Conservation (phyloP, 2,113 vertebrate species). For the Tachycineta bicolor region DNA sequence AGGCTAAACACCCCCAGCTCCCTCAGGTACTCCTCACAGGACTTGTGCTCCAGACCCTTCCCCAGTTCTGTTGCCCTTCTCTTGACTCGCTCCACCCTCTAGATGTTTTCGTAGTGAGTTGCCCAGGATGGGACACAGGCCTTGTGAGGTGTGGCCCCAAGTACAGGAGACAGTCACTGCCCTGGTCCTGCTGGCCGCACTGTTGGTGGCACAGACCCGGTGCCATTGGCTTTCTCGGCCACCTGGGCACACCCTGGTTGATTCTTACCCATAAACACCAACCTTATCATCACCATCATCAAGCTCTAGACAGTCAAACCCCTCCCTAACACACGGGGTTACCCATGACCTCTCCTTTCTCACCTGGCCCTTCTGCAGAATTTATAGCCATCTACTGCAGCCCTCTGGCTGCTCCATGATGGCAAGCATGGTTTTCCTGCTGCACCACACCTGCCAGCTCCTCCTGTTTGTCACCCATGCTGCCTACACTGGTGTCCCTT, state of each 20-base stretch:
- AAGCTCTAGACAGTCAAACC: neutral
- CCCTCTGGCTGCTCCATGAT: neutral
- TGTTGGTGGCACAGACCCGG: neutral
- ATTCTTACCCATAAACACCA: neutral
- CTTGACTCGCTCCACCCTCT: fast-evolving
- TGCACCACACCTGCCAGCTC: neutral
- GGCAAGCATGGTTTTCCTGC: neutral
- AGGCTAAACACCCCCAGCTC: neutral
- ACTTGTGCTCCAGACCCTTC: neutral
- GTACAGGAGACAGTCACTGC: neutral
- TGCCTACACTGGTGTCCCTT: neutral
- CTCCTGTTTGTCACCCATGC: neutral
- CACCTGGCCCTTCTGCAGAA: neutral
- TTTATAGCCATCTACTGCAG: neutral
- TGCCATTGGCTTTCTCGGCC: neutral
- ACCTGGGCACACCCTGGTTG: neutral
- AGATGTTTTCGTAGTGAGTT: no score
- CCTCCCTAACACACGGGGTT: neutral
- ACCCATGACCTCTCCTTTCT: neutral
- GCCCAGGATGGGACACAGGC: neutral
- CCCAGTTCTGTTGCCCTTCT: neutral
- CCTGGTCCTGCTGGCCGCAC: neutral
- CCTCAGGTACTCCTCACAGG: neutral
- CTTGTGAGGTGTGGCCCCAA: neutral
- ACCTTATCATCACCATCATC: neutral